These are phyloP conservation scores for Rhizoglyphus robini DNA, from an alignment of 1,140 invertebrate genomes.

Conservation along the genomic window DNA sequence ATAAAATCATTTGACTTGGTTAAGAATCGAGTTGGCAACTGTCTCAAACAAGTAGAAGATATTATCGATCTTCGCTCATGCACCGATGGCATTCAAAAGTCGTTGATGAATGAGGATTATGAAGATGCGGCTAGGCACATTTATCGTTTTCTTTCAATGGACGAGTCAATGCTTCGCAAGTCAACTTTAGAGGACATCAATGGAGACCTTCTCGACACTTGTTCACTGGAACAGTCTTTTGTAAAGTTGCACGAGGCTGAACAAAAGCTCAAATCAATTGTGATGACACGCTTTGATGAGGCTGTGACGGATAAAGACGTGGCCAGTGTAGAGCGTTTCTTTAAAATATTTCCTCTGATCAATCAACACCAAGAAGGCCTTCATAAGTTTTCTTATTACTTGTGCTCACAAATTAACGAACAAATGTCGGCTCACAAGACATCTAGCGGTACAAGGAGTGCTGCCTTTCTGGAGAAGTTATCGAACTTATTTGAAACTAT, in stretches of 20 bases:
- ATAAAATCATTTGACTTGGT: constrained; percentile 83
- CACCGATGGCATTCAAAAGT: constrained; percentile 82
- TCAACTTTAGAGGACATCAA: constrained; percentile 21
- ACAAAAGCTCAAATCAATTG: constrained; percentile 52
- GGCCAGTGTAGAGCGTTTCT: constrained; percentile 84
- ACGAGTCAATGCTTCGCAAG: constrained; percentile 62
- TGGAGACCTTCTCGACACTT: constrained; percentile 19
- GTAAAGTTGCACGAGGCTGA: constrained; percentile 71
- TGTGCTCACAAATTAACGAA: constrained; percentile 56
- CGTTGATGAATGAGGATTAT: constrained; percentile 73
- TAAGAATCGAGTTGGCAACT: constrained; percentile 83
- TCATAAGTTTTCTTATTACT: constrained; percentile 75
- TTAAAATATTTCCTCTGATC: constrained; percentile 92
- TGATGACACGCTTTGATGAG: constrained; percentile 74
- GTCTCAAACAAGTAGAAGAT: constrained; percentile 87
- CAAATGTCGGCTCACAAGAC: neutral
- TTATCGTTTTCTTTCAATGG: constrained; percentile 85
- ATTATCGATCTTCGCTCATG: constrained; percentile 88
- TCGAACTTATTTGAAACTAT: constrained; percentile 75
- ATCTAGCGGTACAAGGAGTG: neutral
- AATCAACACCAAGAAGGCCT: constrained; percentile 83
- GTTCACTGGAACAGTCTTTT: constrained; percentile 54
- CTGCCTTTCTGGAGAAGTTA: constrained; percentile 57
- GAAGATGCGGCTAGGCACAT: constrained; percentile 86
- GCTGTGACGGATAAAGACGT: constrained; percentile 75